Percentiles rank a stretch among this genome's conserved stretches.
Conservation (phyloP, 2,888 invertebrate species). For the Coremacera marginata region DNA sequence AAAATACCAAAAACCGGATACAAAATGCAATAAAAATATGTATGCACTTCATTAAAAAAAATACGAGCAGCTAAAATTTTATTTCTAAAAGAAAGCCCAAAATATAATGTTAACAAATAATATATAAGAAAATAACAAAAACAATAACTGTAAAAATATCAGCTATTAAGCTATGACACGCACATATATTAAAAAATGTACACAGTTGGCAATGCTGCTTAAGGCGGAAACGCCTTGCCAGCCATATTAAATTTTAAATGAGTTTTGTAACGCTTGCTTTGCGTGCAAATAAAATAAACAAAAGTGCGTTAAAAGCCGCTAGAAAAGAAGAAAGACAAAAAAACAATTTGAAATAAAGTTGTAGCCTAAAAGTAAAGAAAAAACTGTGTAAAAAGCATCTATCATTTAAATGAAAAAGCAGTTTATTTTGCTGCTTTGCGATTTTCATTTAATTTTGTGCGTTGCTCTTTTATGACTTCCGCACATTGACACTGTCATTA, state of each 20-base stretch:
- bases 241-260: not conserved
- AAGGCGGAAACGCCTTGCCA: not conserved
- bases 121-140: not conserved
- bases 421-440: not conserved
- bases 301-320: not conserved
- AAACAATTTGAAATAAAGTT: no score
- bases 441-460: slow-evolving; percentile 19
- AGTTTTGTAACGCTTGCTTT: not conserved
- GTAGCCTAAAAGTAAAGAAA: no score
- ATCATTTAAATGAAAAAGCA: no score
- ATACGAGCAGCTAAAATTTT: no score
- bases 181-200: not conserved
- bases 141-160: not conserved
- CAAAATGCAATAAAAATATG: no score
- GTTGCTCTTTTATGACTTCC: slow-evolving; percentile 18
- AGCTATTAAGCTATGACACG: not conserved
- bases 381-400: no score
- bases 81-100: no score
- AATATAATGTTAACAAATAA: no score
- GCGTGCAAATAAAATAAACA: slow-evolving; percentile 5
- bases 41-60: no score
- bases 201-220: not conserved
- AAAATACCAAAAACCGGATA: no score
- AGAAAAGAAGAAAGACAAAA: not conserved
- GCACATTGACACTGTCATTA: not conserved